Conservation (phyloP, 2,113 vertebrate genomes). For the Gavialis gangeticus region DNA sequence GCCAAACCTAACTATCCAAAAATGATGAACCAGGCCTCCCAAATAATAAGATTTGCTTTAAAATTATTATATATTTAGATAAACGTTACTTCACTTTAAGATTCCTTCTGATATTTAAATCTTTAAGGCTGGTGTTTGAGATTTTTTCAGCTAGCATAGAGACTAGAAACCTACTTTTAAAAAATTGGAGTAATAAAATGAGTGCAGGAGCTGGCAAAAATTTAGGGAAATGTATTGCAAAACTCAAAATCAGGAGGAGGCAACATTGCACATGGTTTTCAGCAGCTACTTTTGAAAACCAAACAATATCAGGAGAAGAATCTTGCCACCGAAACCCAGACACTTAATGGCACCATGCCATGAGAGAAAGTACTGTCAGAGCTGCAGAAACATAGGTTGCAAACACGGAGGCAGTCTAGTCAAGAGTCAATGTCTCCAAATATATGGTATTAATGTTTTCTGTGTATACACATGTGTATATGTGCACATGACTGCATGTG, state of each 20-base stretch:
- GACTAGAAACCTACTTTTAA: too few relatives aligned
- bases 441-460: too few relatives aligned
- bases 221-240: neutral
- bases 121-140: neutral
- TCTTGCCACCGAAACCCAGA: neutral
- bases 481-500: too few relatives aligned
- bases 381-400: neutral
- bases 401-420: neutral
- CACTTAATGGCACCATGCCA: neutral
- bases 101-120: neutral
- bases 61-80: neutral
- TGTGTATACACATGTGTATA: too few relatives aligned
- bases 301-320: neutral
- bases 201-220: neutral
- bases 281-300: neutral
- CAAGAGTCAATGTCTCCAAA: too few relatives aligned
- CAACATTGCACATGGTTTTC: neutral
- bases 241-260: neutral
- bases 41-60: neutral
- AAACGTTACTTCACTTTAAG: neutral
- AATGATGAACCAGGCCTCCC: neutral
- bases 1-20: neutral
- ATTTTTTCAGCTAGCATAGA: neutral
- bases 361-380: neutral
- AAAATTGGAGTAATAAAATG: too few relatives aligned